These are phyloP conservation scores for Protonemura montana DNA, from an alignment of 2,888 invertebrate species.

Conservation along the genomic window DNA sequence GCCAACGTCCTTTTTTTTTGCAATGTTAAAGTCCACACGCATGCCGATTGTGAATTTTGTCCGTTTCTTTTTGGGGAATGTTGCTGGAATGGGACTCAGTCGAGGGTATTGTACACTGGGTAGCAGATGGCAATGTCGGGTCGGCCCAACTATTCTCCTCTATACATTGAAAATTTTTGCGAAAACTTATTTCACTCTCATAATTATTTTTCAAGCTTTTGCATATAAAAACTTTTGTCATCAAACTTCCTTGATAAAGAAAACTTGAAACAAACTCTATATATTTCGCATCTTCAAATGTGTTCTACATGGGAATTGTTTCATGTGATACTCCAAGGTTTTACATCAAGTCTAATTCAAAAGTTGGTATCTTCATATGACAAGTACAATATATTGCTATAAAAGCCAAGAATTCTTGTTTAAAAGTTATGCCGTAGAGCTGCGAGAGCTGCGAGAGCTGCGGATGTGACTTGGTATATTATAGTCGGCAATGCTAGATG, in stretches of 20 bases:
- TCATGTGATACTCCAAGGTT: conserved; percentile 9
- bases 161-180: background rate
- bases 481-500: background rate
- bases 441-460: background rate
- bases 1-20: conserved; percentile 9
- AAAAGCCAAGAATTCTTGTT: background rate
- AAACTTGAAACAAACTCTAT: conserved; percentile 25
- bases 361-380: conserved; percentile 23
- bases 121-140: background rate
- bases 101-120: background rate
- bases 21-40: background rate
- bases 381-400: conserved; percentile 16
- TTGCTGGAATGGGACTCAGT: background rate
- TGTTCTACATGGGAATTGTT: conserved; percentile 30
- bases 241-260: conserved; percentile 28
- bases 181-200: conserved; percentile 33
- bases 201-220: conserved; percentile 32
- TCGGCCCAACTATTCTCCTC: background rate
- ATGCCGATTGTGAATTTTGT: background rate
- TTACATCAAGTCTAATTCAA: background rate
- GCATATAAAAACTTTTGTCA: conserved; percentile 22
- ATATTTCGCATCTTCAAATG: conserved; percentile 26
- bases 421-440: background rate
- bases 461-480: background rate
- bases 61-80: background rate